Percentiles rank a stretch among this genome's conserved stretches.
Conservation (phyloP, 2,888 invertebrate species). For the Coelogynopora nodosa region DNA sequence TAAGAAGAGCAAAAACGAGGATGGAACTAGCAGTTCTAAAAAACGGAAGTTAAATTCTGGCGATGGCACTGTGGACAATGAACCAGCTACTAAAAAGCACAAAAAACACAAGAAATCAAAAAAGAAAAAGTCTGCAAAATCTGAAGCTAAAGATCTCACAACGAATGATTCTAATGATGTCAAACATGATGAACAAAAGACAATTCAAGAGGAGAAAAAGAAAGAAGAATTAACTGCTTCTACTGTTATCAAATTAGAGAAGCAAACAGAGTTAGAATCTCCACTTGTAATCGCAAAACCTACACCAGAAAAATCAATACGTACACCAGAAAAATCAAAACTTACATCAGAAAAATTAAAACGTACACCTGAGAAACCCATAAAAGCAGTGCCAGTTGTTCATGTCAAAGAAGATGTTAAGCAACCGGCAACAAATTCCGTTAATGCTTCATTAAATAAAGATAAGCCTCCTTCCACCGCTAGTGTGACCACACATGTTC, state of each 20-base stretch:
- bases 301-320: too few relatives aligned
- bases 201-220: too few relatives aligned
- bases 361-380: neutral
- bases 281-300: too few relatives aligned
- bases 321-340: too few relatives aligned
- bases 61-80: neutral
- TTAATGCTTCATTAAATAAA: neutral
- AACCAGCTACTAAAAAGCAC: neutral
- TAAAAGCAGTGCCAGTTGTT: neutral
- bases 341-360: too few relatives aligned
- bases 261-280: too few relatives aligned
- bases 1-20: neutral
- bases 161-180: neutral
- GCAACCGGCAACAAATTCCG: neutral
- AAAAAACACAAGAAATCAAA: slow-evolving; percentile 8
- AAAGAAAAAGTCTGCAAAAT: neutral
- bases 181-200: too few relatives aligned
- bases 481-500: neutral
- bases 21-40: neutral
- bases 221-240: too few relatives aligned
- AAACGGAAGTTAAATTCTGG: neutral
- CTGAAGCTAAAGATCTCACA: neutral
- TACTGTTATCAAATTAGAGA: too few relatives aligned
- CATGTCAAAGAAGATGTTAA: neutral
- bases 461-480: neutral